phyloP scores from a whole-genome alignment of 1,140 invertebrate species.

The Argopecten irradians region DNA sequence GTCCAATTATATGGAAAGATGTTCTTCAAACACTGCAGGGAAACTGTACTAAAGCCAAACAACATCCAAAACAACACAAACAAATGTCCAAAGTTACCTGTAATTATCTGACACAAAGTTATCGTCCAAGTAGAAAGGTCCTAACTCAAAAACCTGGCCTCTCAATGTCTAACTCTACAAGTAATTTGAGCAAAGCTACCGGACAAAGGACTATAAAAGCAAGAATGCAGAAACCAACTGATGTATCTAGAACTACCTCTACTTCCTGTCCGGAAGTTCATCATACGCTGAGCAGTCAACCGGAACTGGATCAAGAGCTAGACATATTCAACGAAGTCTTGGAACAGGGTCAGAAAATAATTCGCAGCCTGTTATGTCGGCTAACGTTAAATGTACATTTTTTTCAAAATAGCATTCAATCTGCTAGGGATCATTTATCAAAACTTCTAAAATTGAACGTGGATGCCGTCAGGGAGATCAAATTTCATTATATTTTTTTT shows the following conservation, averaged over 20 bases:
- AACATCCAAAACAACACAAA: background rate
- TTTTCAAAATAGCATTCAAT: too few relatives aligned
- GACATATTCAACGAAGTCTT: too few relatives aligned
- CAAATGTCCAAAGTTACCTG: background rate
- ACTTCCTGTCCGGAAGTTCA: background rate
- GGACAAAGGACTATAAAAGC: background rate
- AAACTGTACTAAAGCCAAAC: background rate
- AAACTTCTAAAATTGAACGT: too few relatives aligned
- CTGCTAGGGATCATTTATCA: too few relatives aligned
- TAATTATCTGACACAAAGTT: background rate
- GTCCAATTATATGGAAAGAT: background rate
- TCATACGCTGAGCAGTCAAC: background rate
- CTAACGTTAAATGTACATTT: too few relatives aligned
- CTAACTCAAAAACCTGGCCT: background rate
- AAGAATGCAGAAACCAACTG: background rate
- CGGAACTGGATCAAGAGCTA: too few relatives aligned
- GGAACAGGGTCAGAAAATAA: too few relatives aligned
- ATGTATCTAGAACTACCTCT: background rate
- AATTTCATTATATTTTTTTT: too few relatives aligned
- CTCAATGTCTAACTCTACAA: background rate
- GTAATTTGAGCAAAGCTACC: background rate
- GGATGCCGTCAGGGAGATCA: too few relatives aligned
- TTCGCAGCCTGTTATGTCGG: too few relatives aligned
- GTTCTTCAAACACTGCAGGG: background rate
- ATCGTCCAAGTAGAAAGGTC: background rate